phyloP scores from a whole-genome alignment of 2,113 vertebrate genomes.

The Corythoichthys haematopterus region DNA sequence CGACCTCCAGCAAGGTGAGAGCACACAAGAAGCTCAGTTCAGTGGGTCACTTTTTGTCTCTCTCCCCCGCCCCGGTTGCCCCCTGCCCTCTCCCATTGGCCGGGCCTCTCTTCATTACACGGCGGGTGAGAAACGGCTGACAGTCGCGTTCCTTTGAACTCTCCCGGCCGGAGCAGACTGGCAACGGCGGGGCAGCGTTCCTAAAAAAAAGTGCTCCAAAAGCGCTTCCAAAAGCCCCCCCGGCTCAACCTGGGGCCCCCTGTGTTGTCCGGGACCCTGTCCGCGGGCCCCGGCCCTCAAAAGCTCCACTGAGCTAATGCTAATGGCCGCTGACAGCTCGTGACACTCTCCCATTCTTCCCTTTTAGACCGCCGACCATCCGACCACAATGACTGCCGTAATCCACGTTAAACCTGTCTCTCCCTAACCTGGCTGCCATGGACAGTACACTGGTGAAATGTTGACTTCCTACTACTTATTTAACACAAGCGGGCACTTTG shows the following conservation, averaged over 20 bases:
- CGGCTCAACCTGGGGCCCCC: constrained; percentile 64
- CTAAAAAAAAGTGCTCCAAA: constrained; percentile 57
- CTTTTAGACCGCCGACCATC: constrained; percentile 74
- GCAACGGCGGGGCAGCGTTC: constrained; percentile 50
- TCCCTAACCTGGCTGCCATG: constrained; percentile 69
- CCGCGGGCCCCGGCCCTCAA: constrained; percentile 69
- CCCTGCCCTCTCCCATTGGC: constrained; percentile 30
- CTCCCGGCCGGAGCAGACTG: constrained; percentile 53
- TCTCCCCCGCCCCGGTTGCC: background rate
- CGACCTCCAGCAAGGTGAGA: constrained; percentile 9
- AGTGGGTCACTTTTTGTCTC: constrained; percentile 13
- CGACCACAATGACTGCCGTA: constrained; percentile 73
- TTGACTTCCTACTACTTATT: background rate
- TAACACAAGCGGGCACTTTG: background rate
- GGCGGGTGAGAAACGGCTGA: constrained; percentile 70
- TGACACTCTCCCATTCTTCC: constrained; percentile 78
- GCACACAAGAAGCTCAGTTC: constrained; percentile 17
- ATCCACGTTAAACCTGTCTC: constrained; percentile 81
- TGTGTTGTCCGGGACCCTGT: constrained; percentile 60
- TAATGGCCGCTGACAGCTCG: constrained; percentile 81
- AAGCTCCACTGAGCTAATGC: constrained; percentile 75
- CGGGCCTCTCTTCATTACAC: constrained; percentile 59
- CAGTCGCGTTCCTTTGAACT: constrained; percentile 71
- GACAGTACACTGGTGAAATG: constrained; percentile 46
- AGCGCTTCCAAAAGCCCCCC: constrained; percentile 58